These are phyloP conservation scores for Sebastolobus altivelis DNA, from an alignment of 2,797 vertebrate genomes.

Conservation along the genomic window DNA sequence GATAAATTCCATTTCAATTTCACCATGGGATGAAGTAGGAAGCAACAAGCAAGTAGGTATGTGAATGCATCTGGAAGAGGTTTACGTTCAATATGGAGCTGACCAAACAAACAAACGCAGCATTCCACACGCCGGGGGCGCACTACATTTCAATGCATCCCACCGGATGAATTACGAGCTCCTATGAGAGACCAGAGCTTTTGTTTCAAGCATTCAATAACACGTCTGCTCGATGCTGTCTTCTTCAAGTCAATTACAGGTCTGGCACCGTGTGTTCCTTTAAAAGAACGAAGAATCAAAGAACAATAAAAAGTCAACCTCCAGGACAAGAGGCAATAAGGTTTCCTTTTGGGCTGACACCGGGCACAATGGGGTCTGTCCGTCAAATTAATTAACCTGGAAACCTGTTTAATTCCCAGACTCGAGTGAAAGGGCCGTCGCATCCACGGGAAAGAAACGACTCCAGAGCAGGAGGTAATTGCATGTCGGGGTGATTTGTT, in stretches of 20 bases:
- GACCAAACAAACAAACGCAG: constrained; percentile 50
- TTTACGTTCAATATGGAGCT: constrained; percentile 33
- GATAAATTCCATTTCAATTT: constrained; percentile 66
- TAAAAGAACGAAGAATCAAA: constrained; percentile 63
- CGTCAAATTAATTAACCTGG: constrained; percentile 85
- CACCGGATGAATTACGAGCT: constrained; percentile 43
- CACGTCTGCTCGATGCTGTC: constrained; percentile 60
- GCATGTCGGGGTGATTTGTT: constrained; percentile 84
- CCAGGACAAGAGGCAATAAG: constrained; percentile 75
- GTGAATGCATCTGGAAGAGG: constrained; percentile 33
- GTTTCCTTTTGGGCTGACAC: constrained; percentile 75
- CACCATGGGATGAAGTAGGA: constrained; percentile 55
- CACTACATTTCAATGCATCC: constrained; percentile 42
- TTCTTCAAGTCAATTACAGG: constrained; percentile 76
- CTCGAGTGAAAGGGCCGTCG: constrained; percentile 69
- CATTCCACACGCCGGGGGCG: constrained; percentile 33
- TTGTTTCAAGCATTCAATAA: constrained; percentile 71
- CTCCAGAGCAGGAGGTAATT: constrained; percentile 79
- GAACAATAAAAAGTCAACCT: constrained; percentile 80
- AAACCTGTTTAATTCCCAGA: constrained; percentile 79
- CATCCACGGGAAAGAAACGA: constrained; percentile 75
- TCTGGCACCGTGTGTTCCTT: constrained; percentile 44
- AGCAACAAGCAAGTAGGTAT: constrained; percentile 36
- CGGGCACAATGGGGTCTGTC: constrained; percentile 80
- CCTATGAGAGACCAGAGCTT: constrained; percentile 55